A percentile compares a stretch with the other conserved stretches of the same genome.
phyloP scores from a whole-genome alignment of 2,797 vertebrate genomes.

The Silurus lanzhouensis region DNA sequence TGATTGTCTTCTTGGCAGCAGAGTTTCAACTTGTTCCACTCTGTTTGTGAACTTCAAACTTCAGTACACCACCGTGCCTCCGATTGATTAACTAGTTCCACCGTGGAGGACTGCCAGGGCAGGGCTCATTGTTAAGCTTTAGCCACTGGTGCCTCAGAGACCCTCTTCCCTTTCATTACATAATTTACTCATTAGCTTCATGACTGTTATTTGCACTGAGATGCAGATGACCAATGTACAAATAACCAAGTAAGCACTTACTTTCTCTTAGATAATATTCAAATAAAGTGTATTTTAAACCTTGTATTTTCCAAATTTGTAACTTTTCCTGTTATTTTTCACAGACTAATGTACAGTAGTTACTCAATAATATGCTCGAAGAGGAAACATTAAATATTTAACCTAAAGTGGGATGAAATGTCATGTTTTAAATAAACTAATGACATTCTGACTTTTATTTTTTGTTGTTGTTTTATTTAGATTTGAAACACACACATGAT shows the following conservation, averaged over 20 bases:
- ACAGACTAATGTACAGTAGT: not conserved
- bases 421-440: too few relatives aligned
- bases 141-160: conserved; percentile 21
- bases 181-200: conserved; percentile 51
- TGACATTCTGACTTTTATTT: not conserved
- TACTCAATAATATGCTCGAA: not conserved
- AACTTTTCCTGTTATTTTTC: not conserved
- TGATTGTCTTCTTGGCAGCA: conserved; percentile 40
- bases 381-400: not conserved
- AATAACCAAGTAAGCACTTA: not conserved
- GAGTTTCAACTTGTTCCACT: conserved; percentile 13
- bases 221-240: not conserved
- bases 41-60: conserved; percentile 59
- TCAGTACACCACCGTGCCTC: conserved; percentile 27
- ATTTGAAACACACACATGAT: not conserved
- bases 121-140: conserved; percentile 9
- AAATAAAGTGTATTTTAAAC: not conserved
- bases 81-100: conserved; percentile 60
- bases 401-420: not conserved
- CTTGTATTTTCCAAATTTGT: not conserved
- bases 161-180: conserved; percentile 47
- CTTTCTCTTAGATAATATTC: not conserved
- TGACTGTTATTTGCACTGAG: conserved; percentile 29
- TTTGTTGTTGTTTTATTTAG: not conserved
- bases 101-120: not conserved